A percentile compares a stretch with the other conserved stretches of the same genome.
Conservation (phyloP, 2,113 vertebrate genomes). For the Hemiprocne comata region DNA sequence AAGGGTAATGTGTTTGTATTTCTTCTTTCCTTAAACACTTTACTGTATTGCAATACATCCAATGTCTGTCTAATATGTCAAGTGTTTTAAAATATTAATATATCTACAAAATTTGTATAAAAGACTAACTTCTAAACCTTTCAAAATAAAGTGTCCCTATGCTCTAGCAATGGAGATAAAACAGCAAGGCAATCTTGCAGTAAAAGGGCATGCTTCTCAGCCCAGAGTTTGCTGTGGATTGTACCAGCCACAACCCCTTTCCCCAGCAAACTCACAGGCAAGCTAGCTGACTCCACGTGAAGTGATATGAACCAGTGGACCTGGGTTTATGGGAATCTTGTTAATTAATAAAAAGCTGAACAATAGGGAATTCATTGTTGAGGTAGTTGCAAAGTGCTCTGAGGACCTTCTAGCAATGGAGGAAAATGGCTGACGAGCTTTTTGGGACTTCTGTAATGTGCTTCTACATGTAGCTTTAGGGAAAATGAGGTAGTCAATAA, state of each 20-base stretch:
- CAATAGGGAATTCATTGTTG: neutral
- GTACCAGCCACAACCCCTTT: neutral
- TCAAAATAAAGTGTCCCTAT: neutral
- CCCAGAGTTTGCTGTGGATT: neutral
- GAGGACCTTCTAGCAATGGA: neutral
- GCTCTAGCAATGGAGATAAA: neutral
- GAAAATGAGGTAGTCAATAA: neutral
- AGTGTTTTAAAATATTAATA: neutral
- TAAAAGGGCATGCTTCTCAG: neutral
- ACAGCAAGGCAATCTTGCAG: neutral
- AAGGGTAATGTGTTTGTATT: neutral
- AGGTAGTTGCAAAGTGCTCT: neutral
- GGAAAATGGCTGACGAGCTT: neutral
- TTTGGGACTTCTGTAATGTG: neutral
- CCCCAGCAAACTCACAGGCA: neutral
- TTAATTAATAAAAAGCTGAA: neutral
- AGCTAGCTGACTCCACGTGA: neutral
- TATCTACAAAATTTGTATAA: neutral
- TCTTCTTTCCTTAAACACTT: neutral
- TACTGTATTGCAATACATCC: neutral
- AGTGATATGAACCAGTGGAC: neutral
- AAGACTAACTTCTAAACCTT: neutral
- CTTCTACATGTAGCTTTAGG: neutral
- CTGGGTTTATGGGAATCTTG: neutral
- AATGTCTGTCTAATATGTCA: neutral